Percentiles rank a stretch among this genome's conserved stretches.
These are phyloP conservation scores for Brachionus sp. DNA, from an alignment of 1,140 invertebrate species.

Conservation along the genomic window DNA sequence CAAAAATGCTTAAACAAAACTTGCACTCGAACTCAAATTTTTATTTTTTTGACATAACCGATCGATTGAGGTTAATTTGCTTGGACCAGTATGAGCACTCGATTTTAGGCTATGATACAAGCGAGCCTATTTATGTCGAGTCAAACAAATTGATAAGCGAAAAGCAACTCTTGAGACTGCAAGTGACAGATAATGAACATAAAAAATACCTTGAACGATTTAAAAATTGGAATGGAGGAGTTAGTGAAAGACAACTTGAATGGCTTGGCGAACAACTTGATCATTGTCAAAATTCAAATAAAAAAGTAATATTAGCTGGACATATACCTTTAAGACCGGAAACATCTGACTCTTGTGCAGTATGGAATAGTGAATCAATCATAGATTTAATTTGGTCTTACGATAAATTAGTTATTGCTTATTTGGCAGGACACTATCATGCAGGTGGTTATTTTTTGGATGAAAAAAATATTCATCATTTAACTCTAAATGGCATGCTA, in stretches of 20 bases:
- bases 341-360: slow-evolving; percentile 47
- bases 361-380: slow-evolving; percentile 55
- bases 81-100: slow-evolving; percentile 57
- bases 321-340: slow-evolving; percentile 52
- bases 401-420: slow-evolving; percentile 51
- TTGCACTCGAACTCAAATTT: slow-evolving; percentile 47
- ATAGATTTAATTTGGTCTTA: slow-evolving; percentile 50
- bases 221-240: slow-evolving; percentile 56
- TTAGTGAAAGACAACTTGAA: slow-evolving; percentile 52
- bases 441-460: slow-evolving; percentile 51
- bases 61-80: slow-evolving; percentile 51
- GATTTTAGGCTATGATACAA: slow-evolving; percentile 50
- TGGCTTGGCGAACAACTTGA: slow-evolving; percentile 54
- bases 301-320: slow-evolving; percentile 49
- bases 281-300: slow-evolving; percentile 49
- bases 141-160: slow-evolving; percentile 48
- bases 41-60: slow-evolving; percentile 52
- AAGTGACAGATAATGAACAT: slow-evolving; percentile 52
- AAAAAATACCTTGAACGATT: slow-evolving; percentile 51
- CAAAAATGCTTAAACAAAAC: slow-evolving; percentile 18
- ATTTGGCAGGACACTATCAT: slow-evolving; percentile 56
- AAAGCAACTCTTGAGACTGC: slow-evolving; percentile 50
- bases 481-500: slow-evolving; percentile 53
- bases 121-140: background rate
- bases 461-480: slow-evolving; percentile 53